phyloP scores from a whole-genome alignment of 2,888 invertebrate species.

The Eugnorisma glareosa region DNA sequence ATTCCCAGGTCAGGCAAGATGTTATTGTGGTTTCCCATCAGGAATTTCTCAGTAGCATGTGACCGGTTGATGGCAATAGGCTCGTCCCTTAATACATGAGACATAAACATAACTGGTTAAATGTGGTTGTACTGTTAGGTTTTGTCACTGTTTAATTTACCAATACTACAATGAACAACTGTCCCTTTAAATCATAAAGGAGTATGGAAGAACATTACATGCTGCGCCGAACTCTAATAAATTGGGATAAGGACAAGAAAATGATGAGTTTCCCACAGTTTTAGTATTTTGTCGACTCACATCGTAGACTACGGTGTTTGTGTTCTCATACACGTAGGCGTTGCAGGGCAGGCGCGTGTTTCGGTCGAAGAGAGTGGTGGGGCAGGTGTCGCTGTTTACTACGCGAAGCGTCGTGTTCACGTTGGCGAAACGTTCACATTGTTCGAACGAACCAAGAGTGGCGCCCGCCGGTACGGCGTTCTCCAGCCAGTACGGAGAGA shows the following conservation, averaged over 20 bases:
- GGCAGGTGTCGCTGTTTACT: constrained; percentile 69
- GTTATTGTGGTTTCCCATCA: no score
- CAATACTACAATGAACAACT: no score
- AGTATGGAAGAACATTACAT: background rate
- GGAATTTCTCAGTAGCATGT: no score
- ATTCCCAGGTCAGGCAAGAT: no score
- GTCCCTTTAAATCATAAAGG: background rate
- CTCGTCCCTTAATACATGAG: no score
- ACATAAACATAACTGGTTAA: no score
- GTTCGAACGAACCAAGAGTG: constrained; percentile 66
- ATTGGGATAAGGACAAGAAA: background rate
- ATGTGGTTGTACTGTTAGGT: no score
- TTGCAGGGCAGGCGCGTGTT: constrained; percentile 71
- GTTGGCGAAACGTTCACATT: constrained; percentile 85
- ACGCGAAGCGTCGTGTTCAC: constrained; percentile 26
- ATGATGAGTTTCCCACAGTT: background rate
- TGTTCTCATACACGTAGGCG: constrained; percentile 77
- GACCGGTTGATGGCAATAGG: no score
- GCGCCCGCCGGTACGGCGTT: constrained; percentile 78
- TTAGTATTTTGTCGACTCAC: constrained; percentile 71
- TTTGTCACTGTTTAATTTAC: background rate
- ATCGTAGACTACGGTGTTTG: constrained; percentile 81
- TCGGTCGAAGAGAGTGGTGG: constrained; percentile 76
- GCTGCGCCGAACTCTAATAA: background rate
- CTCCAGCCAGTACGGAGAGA: constrained; percentile 84